These are phyloP conservation scores for Tipula lateralis DNA, from an alignment of 2,888 invertebrate genomes.

Conservation along the genomic window DNA sequence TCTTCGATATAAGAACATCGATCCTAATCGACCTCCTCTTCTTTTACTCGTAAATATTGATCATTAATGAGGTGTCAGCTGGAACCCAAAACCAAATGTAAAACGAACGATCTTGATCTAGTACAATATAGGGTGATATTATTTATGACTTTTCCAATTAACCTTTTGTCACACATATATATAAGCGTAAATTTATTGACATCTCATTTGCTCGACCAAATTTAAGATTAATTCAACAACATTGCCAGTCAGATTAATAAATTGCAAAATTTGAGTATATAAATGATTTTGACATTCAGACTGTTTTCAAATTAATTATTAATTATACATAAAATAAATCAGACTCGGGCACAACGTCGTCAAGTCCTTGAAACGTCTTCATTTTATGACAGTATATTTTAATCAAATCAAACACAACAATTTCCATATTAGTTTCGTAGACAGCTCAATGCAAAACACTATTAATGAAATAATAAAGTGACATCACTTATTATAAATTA, in stretches of 20 bases:
- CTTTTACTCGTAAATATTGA: no score
- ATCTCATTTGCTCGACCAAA: no score
- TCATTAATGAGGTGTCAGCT: no score
- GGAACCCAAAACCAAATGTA: no score
- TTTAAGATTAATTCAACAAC: no score
- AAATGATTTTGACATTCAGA: not conserved
- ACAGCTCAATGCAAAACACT: not conserved
- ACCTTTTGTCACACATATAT: no score
- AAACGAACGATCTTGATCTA: no score
- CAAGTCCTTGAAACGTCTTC: not conserved
- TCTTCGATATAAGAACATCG: no score
- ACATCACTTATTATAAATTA: not conserved
- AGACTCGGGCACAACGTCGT: not conserved
- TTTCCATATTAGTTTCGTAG: not conserved
- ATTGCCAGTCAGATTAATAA: not conserved
- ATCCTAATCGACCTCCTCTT: no score
- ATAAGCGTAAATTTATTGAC: no score
- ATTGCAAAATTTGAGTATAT: not conserved
- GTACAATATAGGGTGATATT: no score
- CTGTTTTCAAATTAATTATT: not conserved
- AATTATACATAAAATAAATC: not conserved
- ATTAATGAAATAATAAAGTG: not conserved
- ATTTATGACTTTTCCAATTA: no score
- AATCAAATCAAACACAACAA: not conserved
- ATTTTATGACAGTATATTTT: not conserved